Evolutionary conservation across 1,140 invertebrate species (phyloP), one percentile per base, ranked within the genome.

Genomic region (Rhopalosiphum padi): DNA sequence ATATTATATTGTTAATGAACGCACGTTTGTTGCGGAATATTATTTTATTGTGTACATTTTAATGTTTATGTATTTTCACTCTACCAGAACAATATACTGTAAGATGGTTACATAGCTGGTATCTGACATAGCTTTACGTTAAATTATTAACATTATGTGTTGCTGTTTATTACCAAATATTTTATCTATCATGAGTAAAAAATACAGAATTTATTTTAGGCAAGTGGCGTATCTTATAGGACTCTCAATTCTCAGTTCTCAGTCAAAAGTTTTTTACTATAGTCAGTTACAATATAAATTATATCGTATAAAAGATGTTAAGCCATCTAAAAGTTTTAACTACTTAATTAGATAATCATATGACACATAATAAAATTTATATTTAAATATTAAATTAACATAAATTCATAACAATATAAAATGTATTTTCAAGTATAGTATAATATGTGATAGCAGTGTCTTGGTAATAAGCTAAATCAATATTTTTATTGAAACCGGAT

Each of bases 21-120:
- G 30, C 4, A 43, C 23, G 37, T 43, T 86, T 15, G 41, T 86
- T 43, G 37, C 37, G 23, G 83, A 41, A 43, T 41, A 86, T 25
- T 77, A n/a, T 77, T 77, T 77, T 41, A 43, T 41, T 41, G 83
- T 86, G 25, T 86, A 86, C 9, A 43, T 86, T 25, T 86, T 41
- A 30, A 86, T 86, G 83, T 43, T 43, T 30, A 23, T 86, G 23
- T 86, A 86, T 86, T 86, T 85, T 86, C 83, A 86, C 23, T 86
- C 37, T 86, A 77, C 18, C 60, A n/a, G 60, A 77, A 77, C 60
- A 77, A 77, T 77, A n/a, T 77, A 77, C 60, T 77, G n/a, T 35
- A 77, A 77, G 4, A 77, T n/a, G n/a, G 60, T n/a, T 77, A 77
- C 15, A n/a, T n/a, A n/a, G n/a, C 18, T n/a, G 60, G 60, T 77